Conservation (phyloP, 2,888 invertebrate species). For the Leucophenga maculata region DNA sequence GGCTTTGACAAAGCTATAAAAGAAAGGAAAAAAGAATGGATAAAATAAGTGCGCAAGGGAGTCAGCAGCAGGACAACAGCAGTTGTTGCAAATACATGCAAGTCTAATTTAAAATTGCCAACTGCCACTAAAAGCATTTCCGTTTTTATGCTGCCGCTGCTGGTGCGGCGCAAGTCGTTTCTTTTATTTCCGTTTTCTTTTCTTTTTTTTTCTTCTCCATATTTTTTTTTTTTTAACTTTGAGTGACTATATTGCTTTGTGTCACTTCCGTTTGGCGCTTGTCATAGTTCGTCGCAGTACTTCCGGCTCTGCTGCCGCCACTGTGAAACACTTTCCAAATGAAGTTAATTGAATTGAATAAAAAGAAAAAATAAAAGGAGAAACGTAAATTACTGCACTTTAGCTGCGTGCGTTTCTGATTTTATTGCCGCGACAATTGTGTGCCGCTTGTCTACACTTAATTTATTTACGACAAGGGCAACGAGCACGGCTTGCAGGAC, state of each 20-base stretch:
- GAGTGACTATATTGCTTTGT: background rate
- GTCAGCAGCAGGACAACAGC: too few species aligned
- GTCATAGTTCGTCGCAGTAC: background rate
- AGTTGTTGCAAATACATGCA: constrained; percentile 12
- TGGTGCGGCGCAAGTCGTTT: too few species aligned
- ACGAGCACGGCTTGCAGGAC: background rate
- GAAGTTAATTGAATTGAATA: constrained; percentile 48
- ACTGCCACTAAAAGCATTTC: constrained; percentile 40
- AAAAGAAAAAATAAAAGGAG: constrained; percentile 26
- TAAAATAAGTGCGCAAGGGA: background rate
- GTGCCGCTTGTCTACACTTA: constrained; percentile 18
- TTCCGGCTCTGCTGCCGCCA: constrained; percentile 26
- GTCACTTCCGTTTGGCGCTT: background rate
- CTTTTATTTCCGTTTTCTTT: background rate
- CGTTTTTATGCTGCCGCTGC: constrained; percentile 17
- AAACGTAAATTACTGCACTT: constrained; percentile 46
- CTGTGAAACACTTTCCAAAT: background rate
- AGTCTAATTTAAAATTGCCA: constrained; percentile 42
- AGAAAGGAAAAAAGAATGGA: background rate
- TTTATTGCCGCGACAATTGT: constrained; percentile 28
- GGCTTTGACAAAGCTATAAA: constrained; percentile 15
- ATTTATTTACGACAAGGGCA: constrained; percentile 15
- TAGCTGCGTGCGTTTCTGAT: constrained; percentile 32
- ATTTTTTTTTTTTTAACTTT: constrained; percentile 1
- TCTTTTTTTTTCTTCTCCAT: constrained; percentile 23